These are phyloP conservation scores for Antedon mediterranea DNA, from an alignment of 53 echinoderm and acorn worm species.

Conservation along the genomic window DNA sequence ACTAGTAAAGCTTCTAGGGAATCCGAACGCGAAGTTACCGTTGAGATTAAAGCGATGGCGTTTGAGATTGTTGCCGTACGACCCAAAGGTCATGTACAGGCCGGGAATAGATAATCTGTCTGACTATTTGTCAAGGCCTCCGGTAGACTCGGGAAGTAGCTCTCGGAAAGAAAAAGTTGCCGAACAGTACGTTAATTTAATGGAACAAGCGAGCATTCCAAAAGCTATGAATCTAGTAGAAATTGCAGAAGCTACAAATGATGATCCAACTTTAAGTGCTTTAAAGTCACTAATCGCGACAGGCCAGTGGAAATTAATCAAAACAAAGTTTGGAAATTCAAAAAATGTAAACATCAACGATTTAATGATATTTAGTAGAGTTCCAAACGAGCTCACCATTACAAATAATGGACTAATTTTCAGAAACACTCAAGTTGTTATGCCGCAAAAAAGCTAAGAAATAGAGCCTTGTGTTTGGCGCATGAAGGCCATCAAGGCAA, in stretches of 20 bases:
- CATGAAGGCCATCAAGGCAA: background rate
- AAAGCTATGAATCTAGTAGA: background rate
- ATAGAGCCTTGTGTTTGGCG: background rate
- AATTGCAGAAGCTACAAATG: background rate
- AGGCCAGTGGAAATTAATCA: background rate
- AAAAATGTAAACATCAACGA: background rate
- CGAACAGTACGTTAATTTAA: slow-evolving; percentile 6
- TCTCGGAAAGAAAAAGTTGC: background rate
- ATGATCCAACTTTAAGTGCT: background rate
- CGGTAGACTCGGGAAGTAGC: background rate
- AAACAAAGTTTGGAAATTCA: background rate
- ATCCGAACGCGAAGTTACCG: slow-evolving; percentile 7
- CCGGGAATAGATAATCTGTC: slow-evolving; percentile 38
- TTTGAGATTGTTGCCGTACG: slow-evolving; percentile 13
- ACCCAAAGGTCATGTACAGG: slow-evolving; percentile 7
- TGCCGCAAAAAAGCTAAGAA: background rate
- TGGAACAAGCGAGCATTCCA: background rate
- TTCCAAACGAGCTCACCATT: background rate
- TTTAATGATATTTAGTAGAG: background rate
- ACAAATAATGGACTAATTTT: background rate
- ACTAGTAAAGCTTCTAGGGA: slow-evolving; percentile 12
- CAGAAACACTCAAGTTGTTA: background rate
- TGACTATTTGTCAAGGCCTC: slow-evolving; percentile 43
- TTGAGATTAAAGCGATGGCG: slow-evolving; percentile 33
- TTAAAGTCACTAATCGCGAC: background rate